Conservation (phyloP, 2,113 vertebrate species). For the Scalopus aquaticus region DNA sequence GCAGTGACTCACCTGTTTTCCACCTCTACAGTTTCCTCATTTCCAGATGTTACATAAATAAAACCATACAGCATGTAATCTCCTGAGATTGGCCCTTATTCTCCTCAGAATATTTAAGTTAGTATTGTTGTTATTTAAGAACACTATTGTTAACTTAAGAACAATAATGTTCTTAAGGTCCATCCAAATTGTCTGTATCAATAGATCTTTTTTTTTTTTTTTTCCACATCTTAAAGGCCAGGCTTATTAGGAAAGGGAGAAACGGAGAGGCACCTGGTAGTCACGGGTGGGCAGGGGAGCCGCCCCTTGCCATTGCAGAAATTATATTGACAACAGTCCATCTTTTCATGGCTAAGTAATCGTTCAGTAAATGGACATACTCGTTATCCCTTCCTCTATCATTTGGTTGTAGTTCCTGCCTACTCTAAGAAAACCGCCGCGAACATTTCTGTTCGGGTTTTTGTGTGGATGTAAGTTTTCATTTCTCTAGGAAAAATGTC, state of each 20-base stretch:
- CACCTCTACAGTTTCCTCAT: neutral
- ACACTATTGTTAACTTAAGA: no score
- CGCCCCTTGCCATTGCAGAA: no score
- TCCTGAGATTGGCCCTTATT: neutral
- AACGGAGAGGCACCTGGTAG: no score
- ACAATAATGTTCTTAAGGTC: neutral
- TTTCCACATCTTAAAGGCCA: no score
- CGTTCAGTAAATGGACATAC: no score
- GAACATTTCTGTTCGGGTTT: neutral
- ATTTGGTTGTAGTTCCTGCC: neutral
- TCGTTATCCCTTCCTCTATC: neutral
- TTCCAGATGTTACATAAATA: neutral
- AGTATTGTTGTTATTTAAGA: no score
- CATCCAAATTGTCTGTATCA: neutral
- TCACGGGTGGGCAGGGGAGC: no score
- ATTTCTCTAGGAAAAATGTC: neutral
- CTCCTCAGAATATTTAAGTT: fast-evolving
- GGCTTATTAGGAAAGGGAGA: no score
- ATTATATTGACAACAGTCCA: neutral
- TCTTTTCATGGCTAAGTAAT: neutral
- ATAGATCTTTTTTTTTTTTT: neutral
- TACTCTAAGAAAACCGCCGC: no score
- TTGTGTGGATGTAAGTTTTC: neutral
- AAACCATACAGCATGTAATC: neutral
- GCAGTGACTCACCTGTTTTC: neutral